Conservation (phyloP, 2,888 invertebrate species). For the Mimas tiliae region DNA sequence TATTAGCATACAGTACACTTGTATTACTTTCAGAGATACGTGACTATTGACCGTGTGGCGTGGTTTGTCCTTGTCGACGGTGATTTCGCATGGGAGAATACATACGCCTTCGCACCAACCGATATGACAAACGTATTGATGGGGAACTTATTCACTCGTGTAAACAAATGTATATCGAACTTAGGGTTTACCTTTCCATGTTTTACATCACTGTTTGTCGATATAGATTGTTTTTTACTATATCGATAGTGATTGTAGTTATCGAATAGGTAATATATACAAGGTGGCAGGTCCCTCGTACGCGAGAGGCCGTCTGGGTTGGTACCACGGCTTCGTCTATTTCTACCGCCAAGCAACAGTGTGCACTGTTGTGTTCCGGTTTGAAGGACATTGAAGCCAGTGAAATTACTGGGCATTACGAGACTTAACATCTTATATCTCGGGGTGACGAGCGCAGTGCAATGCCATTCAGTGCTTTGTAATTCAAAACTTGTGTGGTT, state of each 20-base stretch:
- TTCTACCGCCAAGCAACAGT: too few relatives aligned
- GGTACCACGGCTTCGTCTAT: too few relatives aligned
- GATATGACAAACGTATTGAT: slow-evolving; percentile 17
- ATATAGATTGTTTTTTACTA: background rate
- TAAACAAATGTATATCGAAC: slow-evolving; percentile 4
- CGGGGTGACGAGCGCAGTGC: too few relatives aligned
- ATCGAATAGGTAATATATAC: too few relatives aligned
- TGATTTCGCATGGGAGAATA: slow-evolving; percentile 34
- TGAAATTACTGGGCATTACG: too few relatives aligned
- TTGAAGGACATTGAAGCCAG: too few relatives aligned
- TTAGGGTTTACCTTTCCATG: background rate
- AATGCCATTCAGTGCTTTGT: too few relatives aligned
- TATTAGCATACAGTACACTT: slow-evolving; percentile 12
- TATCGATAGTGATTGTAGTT: background rate
- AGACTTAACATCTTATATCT: too few relatives aligned
- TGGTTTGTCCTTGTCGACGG: slow-evolving; percentile 28
- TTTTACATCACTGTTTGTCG: background rate
- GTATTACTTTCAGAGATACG: slow-evolving; percentile 25
- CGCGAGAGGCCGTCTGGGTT: too few relatives aligned
- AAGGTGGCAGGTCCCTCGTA: too few relatives aligned
- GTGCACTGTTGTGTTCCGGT: too few relatives aligned
- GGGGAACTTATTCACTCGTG: slow-evolving; percentile 8
- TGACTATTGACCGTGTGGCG: slow-evolving; percentile 31
- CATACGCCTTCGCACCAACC: slow-evolving; percentile 20
- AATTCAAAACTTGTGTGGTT: too few relatives aligned